A percentile compares a stretch with the other conserved stretches of the same genome.
phyloP scores from a whole-genome alignment of 1,140 invertebrate species.

The Papilio glaucus region DNA sequence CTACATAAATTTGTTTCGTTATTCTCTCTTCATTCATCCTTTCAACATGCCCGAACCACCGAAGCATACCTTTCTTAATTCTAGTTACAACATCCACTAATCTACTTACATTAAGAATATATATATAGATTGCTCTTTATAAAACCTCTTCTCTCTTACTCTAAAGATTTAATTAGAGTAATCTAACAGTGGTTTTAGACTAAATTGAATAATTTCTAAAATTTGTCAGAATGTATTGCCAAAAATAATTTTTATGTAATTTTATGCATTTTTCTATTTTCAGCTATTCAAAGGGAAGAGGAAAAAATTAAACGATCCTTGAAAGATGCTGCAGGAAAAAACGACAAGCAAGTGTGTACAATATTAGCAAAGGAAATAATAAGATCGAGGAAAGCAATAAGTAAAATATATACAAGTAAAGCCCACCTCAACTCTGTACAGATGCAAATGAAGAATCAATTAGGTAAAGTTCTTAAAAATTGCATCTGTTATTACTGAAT shows the following conservation, averaged over 20 bases:
- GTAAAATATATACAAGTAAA: conserved; percentile 96
- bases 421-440: conserved; percentile 99
- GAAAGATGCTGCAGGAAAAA: conserved; percentile 98
- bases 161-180: no score
- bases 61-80: no score
- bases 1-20: no score
- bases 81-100: no score
- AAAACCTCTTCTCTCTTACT: no score
- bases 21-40: no score
- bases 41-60: no score
- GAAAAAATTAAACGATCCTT: conserved; percentile 97
- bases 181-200: no score
- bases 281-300: conserved; percentile 97
- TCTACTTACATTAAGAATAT: no score
- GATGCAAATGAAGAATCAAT: conserved; percentile 98
- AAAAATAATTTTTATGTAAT: not conserved
- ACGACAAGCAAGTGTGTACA: conserved; percentile 96
- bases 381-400: conserved; percentile 93
- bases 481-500: no score
- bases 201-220: no score
- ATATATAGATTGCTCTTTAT: no score
- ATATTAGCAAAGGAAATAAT: conserved; percentile 98
- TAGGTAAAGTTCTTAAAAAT: conserved; percentile 85
- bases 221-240: not conserved
- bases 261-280: conserved; percentile 44